Conservation (phyloP, 2,797 vertebrate species). For the Anas flavirostris region DNA sequence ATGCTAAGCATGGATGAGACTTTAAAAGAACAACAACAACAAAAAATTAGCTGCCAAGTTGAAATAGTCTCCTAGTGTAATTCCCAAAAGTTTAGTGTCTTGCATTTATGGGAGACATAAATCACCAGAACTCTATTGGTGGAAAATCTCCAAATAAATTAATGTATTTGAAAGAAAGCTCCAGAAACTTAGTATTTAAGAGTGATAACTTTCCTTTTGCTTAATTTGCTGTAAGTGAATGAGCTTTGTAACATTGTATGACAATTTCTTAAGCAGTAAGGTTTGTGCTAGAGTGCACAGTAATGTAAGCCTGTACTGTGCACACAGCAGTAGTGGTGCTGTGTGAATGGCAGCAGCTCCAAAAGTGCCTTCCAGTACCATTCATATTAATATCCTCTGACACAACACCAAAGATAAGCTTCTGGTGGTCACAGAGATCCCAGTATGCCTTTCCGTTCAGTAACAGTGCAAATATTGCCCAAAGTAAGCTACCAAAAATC, state of each 20-base stretch:
- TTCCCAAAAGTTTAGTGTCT: background rate
- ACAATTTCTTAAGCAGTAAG: background rate
- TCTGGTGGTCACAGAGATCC: background rate
- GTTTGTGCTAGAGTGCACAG: background rate
- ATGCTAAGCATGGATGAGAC: background rate
- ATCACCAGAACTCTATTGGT: background rate
- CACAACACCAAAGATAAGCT: background rate
- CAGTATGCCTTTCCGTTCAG: background rate
- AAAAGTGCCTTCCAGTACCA: background rate
- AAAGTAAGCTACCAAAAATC: background rate
- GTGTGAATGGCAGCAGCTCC: background rate
- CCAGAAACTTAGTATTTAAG: background rate
- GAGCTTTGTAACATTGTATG: background rate
- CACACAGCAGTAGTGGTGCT: background rate
- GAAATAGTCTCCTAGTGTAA: background rate
- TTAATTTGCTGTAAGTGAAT: background rate
- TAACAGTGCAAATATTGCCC: background rate
- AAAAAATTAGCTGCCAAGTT: background rate
- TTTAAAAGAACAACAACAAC: background rate
- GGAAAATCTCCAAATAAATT: background rate
- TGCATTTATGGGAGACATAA: background rate
- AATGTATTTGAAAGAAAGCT: background rate
- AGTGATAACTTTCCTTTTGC: background rate
- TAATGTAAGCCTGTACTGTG: background rate
- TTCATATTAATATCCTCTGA: background rate